A percentile compares a stretch with the other conserved stretches of the same genome.
phyloP scores from a whole-genome alignment of 2,797 vertebrate genomes.

The Carcharodon carcharias region DNA sequence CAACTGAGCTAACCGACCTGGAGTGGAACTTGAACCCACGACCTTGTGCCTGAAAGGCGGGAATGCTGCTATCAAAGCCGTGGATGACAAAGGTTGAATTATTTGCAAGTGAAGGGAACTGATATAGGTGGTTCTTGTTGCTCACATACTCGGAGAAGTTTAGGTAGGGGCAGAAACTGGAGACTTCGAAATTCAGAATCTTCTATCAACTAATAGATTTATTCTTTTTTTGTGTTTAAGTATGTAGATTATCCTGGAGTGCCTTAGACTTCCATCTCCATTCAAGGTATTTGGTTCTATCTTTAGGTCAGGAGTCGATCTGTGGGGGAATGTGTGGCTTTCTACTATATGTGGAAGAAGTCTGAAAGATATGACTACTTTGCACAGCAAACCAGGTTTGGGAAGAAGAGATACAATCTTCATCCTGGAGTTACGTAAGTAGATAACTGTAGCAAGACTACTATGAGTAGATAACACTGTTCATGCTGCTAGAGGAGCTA shows the following conservation, averaged over 20 bases:
- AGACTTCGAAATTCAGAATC: not conserved
- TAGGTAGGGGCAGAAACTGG: not conserved
- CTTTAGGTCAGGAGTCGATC: conserved; percentile 80
- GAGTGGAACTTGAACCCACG: not conserved
- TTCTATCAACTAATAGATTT: not conserved
- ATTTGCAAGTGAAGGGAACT: not conserved
- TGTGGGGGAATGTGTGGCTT: conserved; percentile 93
- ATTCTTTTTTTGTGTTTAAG: not conserved
- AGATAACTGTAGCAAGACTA: not conserved
- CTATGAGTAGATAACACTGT: not conserved
- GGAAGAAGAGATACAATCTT: conserved; percentile 95
- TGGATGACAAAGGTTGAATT: not conserved
- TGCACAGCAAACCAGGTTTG: conserved; percentile 91
- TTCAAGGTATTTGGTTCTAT: not conserved
- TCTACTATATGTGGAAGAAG: conserved; percentile 99
- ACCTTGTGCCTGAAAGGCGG: not conserved
- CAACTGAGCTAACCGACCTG: too few species aligned
- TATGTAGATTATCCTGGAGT: conserved; percentile 13
- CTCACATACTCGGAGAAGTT: not conserved
- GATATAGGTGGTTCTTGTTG: not conserved
- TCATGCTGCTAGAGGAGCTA: not conserved
- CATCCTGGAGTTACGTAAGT: conserved; percentile 98
- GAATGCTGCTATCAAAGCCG: not conserved
- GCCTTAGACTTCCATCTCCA: not conserved
- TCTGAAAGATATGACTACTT: conserved; percentile 94